Conservation (phyloP, 37 sponge, comb jelly and placozoan genomes). For the Hexactinellida sp. region DNA sequence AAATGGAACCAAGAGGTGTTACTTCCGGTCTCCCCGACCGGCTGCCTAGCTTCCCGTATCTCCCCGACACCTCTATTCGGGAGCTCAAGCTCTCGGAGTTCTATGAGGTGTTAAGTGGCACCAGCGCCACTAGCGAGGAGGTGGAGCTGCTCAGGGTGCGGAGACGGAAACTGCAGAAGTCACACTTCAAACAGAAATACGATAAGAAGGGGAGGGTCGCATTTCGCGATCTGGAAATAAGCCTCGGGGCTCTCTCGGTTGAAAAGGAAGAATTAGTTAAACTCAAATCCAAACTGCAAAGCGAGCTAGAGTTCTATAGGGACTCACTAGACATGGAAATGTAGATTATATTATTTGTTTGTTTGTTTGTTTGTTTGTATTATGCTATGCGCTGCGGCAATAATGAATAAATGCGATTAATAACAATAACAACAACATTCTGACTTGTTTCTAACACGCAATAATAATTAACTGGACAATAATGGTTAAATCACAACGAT, state of each 20-base stretch:
- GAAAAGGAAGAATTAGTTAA: not conserved
- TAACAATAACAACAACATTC: no score
- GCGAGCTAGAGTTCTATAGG: not conserved
- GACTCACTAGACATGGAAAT: no score
- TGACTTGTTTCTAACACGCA: no score
- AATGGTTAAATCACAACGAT: no score
- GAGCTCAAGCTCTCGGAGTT: not conserved
- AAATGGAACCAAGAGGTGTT: not conserved
- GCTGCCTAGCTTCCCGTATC: not conserved
- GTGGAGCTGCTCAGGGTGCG: not conserved
- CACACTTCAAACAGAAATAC: conserved; percentile 12
- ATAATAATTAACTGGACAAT: no score
- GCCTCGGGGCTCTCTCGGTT: not conserved
- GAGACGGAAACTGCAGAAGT: conserved; percentile 4
- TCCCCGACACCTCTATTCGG: not conserved
- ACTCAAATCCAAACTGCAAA: not conserved
- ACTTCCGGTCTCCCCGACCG: not conserved
- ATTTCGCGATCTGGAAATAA: not conserved
- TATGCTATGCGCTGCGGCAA: no score
- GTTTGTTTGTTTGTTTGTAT: no score
- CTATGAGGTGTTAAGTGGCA: not conserved
- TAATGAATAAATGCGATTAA: no score
- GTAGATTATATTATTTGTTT: no score
- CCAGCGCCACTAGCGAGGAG: not conserved
- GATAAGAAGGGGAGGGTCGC: not conserved